A percentile compares a stretch with the other conserved stretches of the same genome.
Conservation (phyloP, 2,888 invertebrate genomes). For the Synergus japonicus region DNA sequence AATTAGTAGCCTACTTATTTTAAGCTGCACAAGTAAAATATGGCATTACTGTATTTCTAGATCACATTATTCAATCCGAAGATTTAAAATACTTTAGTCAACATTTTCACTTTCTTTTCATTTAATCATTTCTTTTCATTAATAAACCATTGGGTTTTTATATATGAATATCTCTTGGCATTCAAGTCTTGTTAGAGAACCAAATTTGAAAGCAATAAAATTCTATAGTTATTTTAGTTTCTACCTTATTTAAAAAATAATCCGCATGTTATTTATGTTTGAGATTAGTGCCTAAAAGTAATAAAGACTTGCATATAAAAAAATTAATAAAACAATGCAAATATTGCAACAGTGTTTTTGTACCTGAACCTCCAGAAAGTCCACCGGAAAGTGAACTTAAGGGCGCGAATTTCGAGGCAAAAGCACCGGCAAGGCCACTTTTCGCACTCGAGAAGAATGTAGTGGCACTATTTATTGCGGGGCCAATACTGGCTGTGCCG, state of each 20-base stretch:
- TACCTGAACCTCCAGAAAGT: slow-evolving; percentile 52
- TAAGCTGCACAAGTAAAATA: no score
- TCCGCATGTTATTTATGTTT: not conserved
- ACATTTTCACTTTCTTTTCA: no score
- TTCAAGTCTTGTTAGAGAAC: not conserved
- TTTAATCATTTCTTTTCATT: no score
- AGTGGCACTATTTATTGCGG: slow-evolving; percentile 82
- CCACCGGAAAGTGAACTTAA: slow-evolving; percentile 79
- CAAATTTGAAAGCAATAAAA: not conserved
- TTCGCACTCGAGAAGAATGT: slow-evolving; percentile 75
- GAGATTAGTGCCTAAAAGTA: not conserved
- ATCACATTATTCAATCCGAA: no score
- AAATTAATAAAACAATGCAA: not conserved
- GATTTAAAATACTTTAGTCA: no score
- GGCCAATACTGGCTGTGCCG: slow-evolving; percentile 79
- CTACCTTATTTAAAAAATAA: not conserved
- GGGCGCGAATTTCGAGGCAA: slow-evolving; percentile 71
- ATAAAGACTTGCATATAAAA: not conserved
- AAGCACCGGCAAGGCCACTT: slow-evolving; percentile 66
- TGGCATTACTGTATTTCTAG: no score
- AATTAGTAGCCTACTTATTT: not conserved
- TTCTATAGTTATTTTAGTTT: not conserved
- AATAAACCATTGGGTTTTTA: no score
- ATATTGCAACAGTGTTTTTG: not conserved
- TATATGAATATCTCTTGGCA: no score